A percentile compares a stretch with the other conserved stretches of the same genome.
These are phyloP conservation scores for Perithous albicinctus DNA, from an alignment of 2,888 invertebrate genomes.

Conservation along the genomic window DNA sequence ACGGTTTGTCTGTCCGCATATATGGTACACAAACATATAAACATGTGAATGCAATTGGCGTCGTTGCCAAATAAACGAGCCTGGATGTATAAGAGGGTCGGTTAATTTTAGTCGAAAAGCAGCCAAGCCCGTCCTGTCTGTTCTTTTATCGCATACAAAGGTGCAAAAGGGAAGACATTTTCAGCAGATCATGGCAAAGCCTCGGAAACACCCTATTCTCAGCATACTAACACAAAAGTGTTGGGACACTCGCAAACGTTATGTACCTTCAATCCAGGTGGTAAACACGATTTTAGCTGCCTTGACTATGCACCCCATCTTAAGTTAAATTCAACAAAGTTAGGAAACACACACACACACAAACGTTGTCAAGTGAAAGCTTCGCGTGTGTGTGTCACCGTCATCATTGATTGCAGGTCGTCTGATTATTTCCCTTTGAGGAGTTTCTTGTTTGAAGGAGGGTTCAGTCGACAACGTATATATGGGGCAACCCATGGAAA, in stretches of 20 bases:
- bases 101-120: slow-evolving; percentile 70
- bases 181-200: not conserved
- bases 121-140: slow-evolving; percentile 14
- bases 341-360: not conserved
- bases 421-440: slow-evolving; percentile 5
- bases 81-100: slow-evolving; percentile 56
- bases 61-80: slow-evolving; percentile 70
- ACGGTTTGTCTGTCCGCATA: not conserved
- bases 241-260: not conserved
- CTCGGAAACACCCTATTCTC: not conserved
- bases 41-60: slow-evolving; percentile 13
- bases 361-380: too few species aligned
- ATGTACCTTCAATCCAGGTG: not conserved
- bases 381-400: too few species aligned
- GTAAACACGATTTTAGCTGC: slow-evolving; percentile 1
- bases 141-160: not conserved
- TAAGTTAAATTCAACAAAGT: not conserved
- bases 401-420: slow-evolving; percentile 4
- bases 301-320: not conserved
- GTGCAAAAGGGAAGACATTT: too few species aligned
- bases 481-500: too few species aligned
- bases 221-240: not conserved
- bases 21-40: not conserved
- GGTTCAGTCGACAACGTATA: not conserved
- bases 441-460: not conserved